Evolutionary conservation across 2,113 vertebrate species (phyloP).

Genomic region (Cacatua alba): DNA sequence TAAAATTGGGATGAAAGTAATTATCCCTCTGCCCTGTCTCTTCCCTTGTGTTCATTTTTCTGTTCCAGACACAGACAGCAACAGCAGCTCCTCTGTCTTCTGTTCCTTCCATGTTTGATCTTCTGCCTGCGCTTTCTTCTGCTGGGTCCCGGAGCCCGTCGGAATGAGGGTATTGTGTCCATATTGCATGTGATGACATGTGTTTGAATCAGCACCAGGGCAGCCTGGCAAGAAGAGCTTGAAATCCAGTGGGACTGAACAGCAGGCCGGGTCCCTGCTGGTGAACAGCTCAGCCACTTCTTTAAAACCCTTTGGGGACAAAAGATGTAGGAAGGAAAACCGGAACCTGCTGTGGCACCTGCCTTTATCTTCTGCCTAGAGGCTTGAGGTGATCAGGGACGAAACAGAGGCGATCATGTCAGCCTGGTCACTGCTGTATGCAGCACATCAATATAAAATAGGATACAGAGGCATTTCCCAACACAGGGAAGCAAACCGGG

Average conservation of each 20-base stretch:
- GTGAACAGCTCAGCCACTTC: not conserved
- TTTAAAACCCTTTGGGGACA: constrained; percentile 1
- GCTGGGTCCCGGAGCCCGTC: constrained; percentile 59
- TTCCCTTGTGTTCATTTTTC: constrained; percentile 66
- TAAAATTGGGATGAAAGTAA: constrained; percentile 79
- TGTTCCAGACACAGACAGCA: constrained; percentile 64
- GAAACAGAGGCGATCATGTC: not conserved
- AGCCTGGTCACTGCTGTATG: not conserved
- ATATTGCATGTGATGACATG: constrained; percentile 59
- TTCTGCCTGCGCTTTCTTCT: constrained; percentile 76
- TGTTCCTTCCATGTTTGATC: constrained; percentile 76
- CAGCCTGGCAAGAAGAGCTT: not conserved
- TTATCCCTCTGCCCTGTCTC: constrained; percentile 72
- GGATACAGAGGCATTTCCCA: not conserved
- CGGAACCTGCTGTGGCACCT: constrained; percentile 23
- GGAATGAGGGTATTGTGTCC: constrained; percentile 69
- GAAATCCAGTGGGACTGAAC: not conserved
- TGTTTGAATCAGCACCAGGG: constrained; percentile 54
- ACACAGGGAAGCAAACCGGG: accelerated
- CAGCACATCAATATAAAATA: not conserved
- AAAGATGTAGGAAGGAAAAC: not conserved
- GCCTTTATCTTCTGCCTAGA: not conserved
- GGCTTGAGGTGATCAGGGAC: not conserved
- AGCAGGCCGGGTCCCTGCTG: not conserved
- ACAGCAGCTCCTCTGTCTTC: constrained; percentile 68